These are phyloP conservation scores for Hylyphantes graminicola DNA, from an alignment of 1,140 invertebrate genomes.

Conservation along the genomic window DNA sequence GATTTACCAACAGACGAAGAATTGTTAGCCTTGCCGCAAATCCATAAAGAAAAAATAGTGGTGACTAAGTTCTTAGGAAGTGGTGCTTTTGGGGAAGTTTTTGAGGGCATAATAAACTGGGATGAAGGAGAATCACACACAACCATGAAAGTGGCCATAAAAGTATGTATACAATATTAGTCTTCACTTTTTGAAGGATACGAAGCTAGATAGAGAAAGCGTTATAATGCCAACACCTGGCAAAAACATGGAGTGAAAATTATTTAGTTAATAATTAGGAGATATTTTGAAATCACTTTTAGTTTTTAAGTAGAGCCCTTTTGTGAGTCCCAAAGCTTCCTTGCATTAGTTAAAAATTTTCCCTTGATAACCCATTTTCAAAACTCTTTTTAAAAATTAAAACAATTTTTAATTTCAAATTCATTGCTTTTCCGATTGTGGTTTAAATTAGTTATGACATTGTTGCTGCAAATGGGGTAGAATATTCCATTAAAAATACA, in stretches of 20 bases:
- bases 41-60: conserved; percentile 82
- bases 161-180: conserved; percentile 72
- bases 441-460: too few relatives aligned
- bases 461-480: too few relatives aligned
- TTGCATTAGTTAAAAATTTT: too few relatives aligned
- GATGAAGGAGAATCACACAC: conserved; percentile 66
- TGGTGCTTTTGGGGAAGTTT: conserved; percentile 97
- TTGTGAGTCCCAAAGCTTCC: too few relatives aligned
- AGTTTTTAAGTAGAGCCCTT: too few relatives aligned
- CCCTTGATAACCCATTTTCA: too few relatives aligned
- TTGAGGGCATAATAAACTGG: conserved; percentile 77
- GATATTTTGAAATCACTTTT: background rate
- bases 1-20: conserved; percentile 74
- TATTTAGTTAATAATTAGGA: background rate
- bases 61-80: conserved; percentile 90
- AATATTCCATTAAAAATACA: too few relatives aligned
- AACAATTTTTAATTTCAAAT: too few relatives aligned
- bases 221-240: background rate
- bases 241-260: background rate
- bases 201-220: background rate
- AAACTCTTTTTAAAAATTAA: too few relatives aligned
- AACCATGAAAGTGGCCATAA: conserved; percentile 82
- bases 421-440: too few relatives aligned
- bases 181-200: too few relatives aligned
- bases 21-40: conserved; percentile 82